phyloP scores from a whole-genome alignment of 2,113 vertebrate genomes.

The Nesospiza acunhae region DNA sequence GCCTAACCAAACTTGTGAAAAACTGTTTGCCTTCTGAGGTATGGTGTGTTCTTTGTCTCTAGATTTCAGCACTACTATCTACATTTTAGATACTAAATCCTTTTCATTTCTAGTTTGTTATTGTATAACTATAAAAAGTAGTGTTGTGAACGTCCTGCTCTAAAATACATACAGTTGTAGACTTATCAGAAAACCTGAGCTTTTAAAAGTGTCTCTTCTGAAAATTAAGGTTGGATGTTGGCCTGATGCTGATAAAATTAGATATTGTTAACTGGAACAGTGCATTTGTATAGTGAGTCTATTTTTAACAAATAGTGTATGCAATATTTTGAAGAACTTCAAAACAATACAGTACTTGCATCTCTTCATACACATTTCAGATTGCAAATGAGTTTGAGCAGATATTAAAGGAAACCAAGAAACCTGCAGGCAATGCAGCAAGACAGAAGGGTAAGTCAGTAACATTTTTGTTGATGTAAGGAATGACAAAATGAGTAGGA shows the following conservation, averaged over 20 bases:
- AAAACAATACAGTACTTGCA: not conserved
- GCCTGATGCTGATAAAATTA: not conserved
- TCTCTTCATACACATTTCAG: constrained; percentile 55
- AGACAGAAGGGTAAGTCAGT: constrained; percentile 50
- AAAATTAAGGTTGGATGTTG: not conserved
- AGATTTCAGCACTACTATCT: not conserved
- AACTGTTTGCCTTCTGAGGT: constrained; percentile 79
- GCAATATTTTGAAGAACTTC: not conserved
- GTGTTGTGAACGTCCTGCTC: not conserved
- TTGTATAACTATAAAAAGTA: not conserved
- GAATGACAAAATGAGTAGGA: not conserved
- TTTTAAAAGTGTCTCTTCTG: not conserved
- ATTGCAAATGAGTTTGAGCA: constrained; percentile 50
- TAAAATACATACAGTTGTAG: not conserved
- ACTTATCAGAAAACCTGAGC: not conserved
- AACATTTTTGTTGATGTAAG: not conserved
- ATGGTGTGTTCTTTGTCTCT: not conserved
- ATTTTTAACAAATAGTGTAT: not conserved
- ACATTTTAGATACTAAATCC: not conserved
- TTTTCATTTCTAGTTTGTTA: not conserved
- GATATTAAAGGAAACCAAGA: constrained; percentile 56
- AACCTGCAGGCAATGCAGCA: not conserved
- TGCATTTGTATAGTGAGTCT: not conserved
- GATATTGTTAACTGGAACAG: not conserved
- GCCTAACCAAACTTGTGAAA: constrained; percentile 73